Evolutionary conservation across 2,113 vertebrate genomes (phyloP).

Genomic region (Onychorhynchus coronatus): DNA sequence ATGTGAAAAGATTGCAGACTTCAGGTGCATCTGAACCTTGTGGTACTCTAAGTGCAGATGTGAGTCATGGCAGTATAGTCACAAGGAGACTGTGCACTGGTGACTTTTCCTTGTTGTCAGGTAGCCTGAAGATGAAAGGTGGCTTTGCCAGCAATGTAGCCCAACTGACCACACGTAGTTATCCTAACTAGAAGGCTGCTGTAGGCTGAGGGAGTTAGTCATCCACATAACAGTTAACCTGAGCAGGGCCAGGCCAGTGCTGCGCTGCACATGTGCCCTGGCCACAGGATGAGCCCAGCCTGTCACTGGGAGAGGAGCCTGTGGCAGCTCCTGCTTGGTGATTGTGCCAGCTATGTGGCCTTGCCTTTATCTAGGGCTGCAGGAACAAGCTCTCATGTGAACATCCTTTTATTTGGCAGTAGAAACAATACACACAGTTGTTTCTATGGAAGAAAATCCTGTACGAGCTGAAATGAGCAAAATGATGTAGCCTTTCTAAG

Average conservation of each 20-base stretch:
- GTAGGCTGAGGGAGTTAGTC: neutral
- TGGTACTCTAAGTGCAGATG: neutral
- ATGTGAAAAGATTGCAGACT: neutral
- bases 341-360: neutral
- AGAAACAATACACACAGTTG: neutral
- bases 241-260: neutral
- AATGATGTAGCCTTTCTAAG: neutral
- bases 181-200: neutral
- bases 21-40: neutral
- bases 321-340: neutral
- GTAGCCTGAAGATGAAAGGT: neutral
- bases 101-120: neutral
- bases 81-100: neutral
- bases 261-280: neutral
- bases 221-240: rapidly evolving
- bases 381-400: neutral
- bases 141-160: neutral
- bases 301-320: neutral
- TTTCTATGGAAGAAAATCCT: neutral
- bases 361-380: neutral
- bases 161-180: neutral
- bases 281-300: neutral
- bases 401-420: neutral
- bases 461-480: neutral
- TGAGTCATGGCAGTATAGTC: neutral